Percentiles rank a stretch among this genome's conserved stretches.
Conservation (phyloP, 2,113 vertebrate species). For the Podarcis raffonei region DNA sequence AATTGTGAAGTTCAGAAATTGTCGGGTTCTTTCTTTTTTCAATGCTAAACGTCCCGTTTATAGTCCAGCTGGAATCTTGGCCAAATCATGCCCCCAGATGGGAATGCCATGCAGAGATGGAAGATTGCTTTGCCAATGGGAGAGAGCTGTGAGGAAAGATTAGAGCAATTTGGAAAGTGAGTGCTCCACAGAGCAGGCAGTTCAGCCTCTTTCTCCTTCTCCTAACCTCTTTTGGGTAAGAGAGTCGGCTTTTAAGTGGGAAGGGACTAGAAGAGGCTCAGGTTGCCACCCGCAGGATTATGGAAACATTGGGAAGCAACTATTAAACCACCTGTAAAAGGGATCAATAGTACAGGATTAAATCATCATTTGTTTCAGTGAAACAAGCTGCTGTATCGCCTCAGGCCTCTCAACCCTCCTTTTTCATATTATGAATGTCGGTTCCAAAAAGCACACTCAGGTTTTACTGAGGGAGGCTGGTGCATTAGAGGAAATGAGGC, state of each 20-base stretch:
- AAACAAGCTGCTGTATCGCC: background rate
- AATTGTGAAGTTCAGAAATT: background rate
- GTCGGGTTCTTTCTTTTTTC: background rate
- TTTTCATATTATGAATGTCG: background rate
- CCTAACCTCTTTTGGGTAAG: background rate
- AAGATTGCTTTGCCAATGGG: constrained; percentile 40
- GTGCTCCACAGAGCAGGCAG: background rate
- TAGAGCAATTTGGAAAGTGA: background rate
- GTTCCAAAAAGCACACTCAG: background rate
- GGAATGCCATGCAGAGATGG: constrained; percentile 36
- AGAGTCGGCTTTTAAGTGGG: constrained; percentile 26
- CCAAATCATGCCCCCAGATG: background rate
- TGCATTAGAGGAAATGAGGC: too few species aligned
- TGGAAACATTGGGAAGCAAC: background rate
- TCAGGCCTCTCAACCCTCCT: background rate
- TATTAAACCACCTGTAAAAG: background rate
- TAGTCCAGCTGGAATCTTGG: background rate
- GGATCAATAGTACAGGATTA: constrained; percentile 7
- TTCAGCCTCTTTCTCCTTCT: background rate
- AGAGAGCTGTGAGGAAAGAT: constrained; percentile 34
- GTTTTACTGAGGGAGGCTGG: background rate
- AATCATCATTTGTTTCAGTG: constrained; percentile 22
- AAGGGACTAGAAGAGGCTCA: background rate
- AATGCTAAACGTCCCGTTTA: background rate
- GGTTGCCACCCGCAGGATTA: constrained; percentile 26